These are phyloP conservation scores for Augiades crinisus DNA, from an alignment of 2,888 invertebrate genomes.

Conservation along the genomic window DNA sequence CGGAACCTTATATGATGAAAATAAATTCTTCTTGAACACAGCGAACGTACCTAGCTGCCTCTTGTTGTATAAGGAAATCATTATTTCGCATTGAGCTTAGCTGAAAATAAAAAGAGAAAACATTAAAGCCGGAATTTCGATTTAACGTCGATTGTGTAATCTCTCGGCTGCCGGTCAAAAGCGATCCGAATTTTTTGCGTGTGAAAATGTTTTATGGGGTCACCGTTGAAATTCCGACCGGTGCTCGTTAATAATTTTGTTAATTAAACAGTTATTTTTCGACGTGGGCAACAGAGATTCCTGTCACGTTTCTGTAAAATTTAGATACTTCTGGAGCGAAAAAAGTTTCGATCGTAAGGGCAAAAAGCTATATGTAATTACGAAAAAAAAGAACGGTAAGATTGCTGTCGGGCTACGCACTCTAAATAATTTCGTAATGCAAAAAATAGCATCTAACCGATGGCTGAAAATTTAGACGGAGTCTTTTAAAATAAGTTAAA, in stretches of 20 bases:
- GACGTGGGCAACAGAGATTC: not conserved
- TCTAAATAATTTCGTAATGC: too few relatives aligned
- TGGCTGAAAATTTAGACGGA: too few relatives aligned
- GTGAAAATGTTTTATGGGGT: slow-evolving; percentile 6
- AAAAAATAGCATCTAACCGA: too few relatives aligned
- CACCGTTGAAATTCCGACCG: not conserved
- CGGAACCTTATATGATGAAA: too few relatives aligned
- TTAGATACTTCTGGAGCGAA: too few relatives aligned
- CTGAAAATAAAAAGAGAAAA: slow-evolving; percentile 3
- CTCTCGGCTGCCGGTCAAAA: not conserved
- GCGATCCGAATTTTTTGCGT: not conserved
- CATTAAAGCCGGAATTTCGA: not conserved
- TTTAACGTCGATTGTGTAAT: not conserved
- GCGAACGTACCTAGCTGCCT: not conserved
- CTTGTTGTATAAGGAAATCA: not conserved
- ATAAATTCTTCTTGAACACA: too few relatives aligned
- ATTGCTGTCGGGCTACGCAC: too few relatives aligned
- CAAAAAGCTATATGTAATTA: too few relatives aligned
- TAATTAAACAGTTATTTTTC: not conserved
- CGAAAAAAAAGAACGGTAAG: too few relatives aligned
- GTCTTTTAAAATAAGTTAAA: too few relatives aligned
- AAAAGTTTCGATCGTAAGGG: too few relatives aligned
- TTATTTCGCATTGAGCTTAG: not conserved
- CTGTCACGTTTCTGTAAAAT: not conserved
- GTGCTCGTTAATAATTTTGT: slow-evolving; percentile 7